phyloP scores from a whole-genome alignment of 2,113 vertebrate genomes.

The Scalopus aquaticus region DNA sequence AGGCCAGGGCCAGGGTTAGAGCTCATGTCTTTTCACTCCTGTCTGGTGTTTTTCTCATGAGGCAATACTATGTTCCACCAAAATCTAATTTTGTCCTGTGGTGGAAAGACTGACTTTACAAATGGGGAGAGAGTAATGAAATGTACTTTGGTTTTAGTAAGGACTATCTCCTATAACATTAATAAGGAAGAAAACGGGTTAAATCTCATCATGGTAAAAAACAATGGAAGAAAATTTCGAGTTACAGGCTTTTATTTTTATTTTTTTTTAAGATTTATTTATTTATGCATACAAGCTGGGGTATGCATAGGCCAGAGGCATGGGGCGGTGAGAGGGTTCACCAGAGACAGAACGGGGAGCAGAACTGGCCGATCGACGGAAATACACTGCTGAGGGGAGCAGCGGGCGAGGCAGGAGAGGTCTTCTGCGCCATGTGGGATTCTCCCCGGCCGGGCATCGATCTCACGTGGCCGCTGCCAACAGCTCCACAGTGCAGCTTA shows the following conservation, averaged over 20 bases:
- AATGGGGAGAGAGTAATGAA: conserved; percentile 6
- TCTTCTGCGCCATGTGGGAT: too few relatives aligned
- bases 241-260: neutral
- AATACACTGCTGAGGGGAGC: too few relatives aligned
- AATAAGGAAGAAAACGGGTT: neutral
- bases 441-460: too few relatives aligned
- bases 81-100: conserved; percentile 44
- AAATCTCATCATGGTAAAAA: neutral
- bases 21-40: neutral
- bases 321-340: too few relatives aligned
- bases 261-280: too few relatives aligned
- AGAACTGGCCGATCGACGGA: too few relatives aligned
- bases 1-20: neutral
- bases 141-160: neutral
- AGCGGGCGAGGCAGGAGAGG: too few relatives aligned
- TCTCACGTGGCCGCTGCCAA: too few relatives aligned
- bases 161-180: neutral
- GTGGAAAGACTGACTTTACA: conserved; percentile 19
- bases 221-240: neutral
- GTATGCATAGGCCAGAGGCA: too few relatives aligned
- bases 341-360: too few relatives aligned
- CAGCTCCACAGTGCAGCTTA: too few relatives aligned
- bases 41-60: neutral
- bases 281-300: too few relatives aligned
- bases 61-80: neutral